A percentile compares a stretch with the other conserved stretches of the same genome.
phyloP scores from a whole-genome alignment of 2,888 invertebrate genomes.

The Hymenopus coronatus region DNA sequence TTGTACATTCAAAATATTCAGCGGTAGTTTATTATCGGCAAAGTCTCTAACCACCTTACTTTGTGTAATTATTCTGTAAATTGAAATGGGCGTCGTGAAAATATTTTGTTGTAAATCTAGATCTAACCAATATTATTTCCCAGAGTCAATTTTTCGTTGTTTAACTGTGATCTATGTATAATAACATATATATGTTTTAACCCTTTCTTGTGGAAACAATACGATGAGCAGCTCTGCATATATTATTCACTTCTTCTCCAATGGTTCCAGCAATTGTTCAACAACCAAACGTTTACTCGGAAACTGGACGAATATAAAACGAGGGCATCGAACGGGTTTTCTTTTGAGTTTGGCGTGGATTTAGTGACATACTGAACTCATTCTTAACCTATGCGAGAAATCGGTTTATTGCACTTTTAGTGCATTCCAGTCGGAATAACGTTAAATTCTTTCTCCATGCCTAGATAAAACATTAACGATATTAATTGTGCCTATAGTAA shows the following conservation, averaged over 20 bases:
- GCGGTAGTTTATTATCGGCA: too few relatives aligned
- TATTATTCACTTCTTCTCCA: constrained; percentile 92
- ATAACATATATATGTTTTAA: not conserved
- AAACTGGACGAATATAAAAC: constrained; percentile 87
- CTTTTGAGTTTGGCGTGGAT: constrained; percentile 92
- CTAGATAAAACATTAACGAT: not conserved
- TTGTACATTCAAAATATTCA: too few relatives aligned
- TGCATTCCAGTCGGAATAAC: too few relatives aligned
- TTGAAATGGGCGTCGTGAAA: not conserved
- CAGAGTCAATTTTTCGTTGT: not conserved
- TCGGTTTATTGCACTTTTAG: not conserved
- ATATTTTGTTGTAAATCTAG: not conserved
- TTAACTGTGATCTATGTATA: not conserved
- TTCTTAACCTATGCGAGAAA: not conserved
- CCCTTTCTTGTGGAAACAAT: constrained; percentile 48
- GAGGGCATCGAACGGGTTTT: constrained; percentile 91
- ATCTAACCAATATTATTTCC: not conserved
- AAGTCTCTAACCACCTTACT: too few relatives aligned
- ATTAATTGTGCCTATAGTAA: not conserved
- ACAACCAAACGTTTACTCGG: constrained; percentile 91
- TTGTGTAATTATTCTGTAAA: too few relatives aligned
- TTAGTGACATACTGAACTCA: constrained; percentile 94
- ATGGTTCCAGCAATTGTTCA: constrained; percentile 88
- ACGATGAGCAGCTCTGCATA: constrained; percentile 82
- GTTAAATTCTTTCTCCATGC: not conserved